Evolutionary conservation across 2,888 invertebrate genomes (phyloP), one percentile per base, ranked within the genome.

Genomic region (Byasa hedistus): DNA sequence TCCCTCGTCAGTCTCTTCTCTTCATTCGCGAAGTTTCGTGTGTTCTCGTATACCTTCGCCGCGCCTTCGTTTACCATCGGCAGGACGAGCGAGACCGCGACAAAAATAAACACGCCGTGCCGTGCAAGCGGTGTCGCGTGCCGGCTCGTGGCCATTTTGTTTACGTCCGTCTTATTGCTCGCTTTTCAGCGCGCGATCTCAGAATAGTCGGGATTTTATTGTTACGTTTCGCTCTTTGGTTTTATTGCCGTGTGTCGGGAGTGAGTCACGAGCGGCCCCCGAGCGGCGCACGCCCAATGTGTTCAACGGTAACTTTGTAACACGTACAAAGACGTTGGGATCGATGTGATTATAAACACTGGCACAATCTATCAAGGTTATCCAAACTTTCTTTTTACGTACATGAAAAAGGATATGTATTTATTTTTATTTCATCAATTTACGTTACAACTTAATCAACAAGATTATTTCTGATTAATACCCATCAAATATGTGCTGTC

Each of bases 1-100:
- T 94, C 94, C 73, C 92, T 89, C 1, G 94, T 93, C 76, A 93
- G 85, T 71, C 92, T 87, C 61, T 82, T 85, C 65, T 86, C 87
- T 73, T 88, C 88, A 27, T 79, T 86, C 65, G 76, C 76, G 61
- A 76, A 83, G 59, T 73, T 79, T 72, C 90, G 79, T 71, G 83
- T 79, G 66, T 86, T 84, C 32, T 84, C 87, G 79, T 84, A 85
- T 64, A 85, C 77, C 70, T 81, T 86, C 72, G 86, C 79, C 22
- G 83, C 83, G 23, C 86, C 81, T 75, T 88, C 87, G 78, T 88
- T 85, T 5, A 82, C 85, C 76, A 84, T 86, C 82, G 91, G 89
- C 72, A 90, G 70, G 62, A 87, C 80, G 83, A 91, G 85, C 69
- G 89, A 90, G 86, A 91, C 72, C 71, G 85, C 85, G 79, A 89